Base-by-base conservation (phyloP, 2,113 vertebrate species). In the Sylvilagus bachmani region DNA sequence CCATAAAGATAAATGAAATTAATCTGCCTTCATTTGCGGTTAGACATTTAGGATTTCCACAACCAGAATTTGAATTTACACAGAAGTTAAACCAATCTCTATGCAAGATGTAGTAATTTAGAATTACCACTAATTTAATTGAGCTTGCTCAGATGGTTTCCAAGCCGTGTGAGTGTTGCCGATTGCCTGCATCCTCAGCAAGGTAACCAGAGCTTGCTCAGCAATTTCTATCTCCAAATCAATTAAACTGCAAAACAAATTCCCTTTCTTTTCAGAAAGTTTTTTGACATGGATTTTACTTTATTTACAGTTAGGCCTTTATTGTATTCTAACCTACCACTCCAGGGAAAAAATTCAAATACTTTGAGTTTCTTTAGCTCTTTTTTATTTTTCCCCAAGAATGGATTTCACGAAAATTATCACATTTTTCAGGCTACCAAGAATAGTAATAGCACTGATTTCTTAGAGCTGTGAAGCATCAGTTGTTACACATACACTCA, bases 11-110 rank as follows among this genome's bases (percentile, higher is more conserved):
- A 94, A 96, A 97, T 94, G 91, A 96, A 97, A 98, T 98, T 96
- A 91, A 96, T 98, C 96, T 90, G 95, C 73, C 67, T 81, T 97
- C 95, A 97, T 96, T 95, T 96, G 93, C 93, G 94, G 77, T 97
- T 97, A 96, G 94, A 98, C 97, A 98, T 96, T 98, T 97, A 97
- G 91, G 69, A 91, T 97, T 97, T 74, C 1, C 67, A 95, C 96
- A 97, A 97, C 75, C 83, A 92, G 77, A 92, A 61, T 95, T 94
- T 95, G 44, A 96, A 98, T 98, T 98, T 98, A 96, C 96, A 97
- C 97, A 97, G 97, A 98, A 98, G 97, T 98, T 96, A 97, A 97
- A 96, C 74, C 89, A 97, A 90, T 96, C 95, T 97, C 36, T 95
- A 83, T 94, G 95, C 93, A 95, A 93, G 88, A 96, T 58, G 58